Evolutionary conservation across 1,140 invertebrate species (phyloP), one percentile per base, ranked within the genome.

Genomic region (Drosophila nigromelanica): DNA sequence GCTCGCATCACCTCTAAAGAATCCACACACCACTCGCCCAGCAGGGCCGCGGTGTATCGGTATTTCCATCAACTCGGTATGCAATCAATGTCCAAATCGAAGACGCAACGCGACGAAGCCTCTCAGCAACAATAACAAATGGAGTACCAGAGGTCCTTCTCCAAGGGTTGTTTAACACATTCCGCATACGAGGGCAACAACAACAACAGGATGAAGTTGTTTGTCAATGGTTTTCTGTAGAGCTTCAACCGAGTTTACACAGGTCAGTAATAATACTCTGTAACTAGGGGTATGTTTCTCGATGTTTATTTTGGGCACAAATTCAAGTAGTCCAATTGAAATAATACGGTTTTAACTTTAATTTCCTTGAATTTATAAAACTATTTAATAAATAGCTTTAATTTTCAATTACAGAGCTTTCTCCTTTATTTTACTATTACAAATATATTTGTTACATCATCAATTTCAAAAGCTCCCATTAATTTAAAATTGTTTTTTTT

Each of bases 1-100:
- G 5, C 27, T 15, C 10, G 2, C n/a, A 5, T 14, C 11, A 1
- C 43, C 43, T 14, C 40, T 10, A n/a, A 12, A 30, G 47, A n/a
- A 6, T 10, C 27, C 30, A 5, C 11, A 14, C 30, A 11, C 21
- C 12, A 0, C 21, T 27, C n/a, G 7, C 15, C 8, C 11, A 15
- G 63, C 45, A 27, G 27, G 5, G 0, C 27, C 27, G 5, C 50
- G 40, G 61, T 51, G 48, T 70, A 61, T 64, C 78, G 61, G 67
- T 75, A 76, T 78, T 87, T 82, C 68, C 76, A 87, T 87, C 83
- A 89, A 87, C 80, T 89, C 76, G 45, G 79, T 87, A 89, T 87
- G 83, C 83, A 87, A 87, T 89, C 83, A 87, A 89, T 87, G 83
- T 87, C 83, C 79, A 87, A 87, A 79, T 87, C 83, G 83, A 76